Evolutionary conservation across 1,140 invertebrate species (phyloP).

Genomic region (Zaprionus tsacasi): DNA sequence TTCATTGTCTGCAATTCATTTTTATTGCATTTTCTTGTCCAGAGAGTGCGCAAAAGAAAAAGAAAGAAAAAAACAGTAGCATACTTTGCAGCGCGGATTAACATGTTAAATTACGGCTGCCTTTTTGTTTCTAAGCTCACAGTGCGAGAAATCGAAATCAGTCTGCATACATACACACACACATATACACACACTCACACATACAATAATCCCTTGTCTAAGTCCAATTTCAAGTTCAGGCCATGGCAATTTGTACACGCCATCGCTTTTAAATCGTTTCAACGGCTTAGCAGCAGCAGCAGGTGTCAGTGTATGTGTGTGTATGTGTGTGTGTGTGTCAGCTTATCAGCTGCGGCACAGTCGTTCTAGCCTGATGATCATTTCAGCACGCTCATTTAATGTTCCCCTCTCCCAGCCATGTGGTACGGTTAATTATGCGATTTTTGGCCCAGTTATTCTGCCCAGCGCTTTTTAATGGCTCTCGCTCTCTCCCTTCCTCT

Average conservation of each 20-base stretch:
- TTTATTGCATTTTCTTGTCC: constrained; percentile 51
- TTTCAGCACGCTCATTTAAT: constrained; percentile 52
- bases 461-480: constrained; percentile 68
- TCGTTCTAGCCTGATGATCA: constrained; percentile 28
- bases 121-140: constrained; percentile 16
- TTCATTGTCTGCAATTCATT: constrained; percentile 27
- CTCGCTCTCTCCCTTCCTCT: not conserved
- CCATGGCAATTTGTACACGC: constrained; percentile 41
- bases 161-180: not conserved
- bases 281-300: constrained; percentile 41
- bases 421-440: constrained; percentile 70
- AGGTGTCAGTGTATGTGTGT: not conserved
- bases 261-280: constrained; percentile 52
- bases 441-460: constrained; percentile 74
- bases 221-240: constrained; percentile 45
- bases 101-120: constrained; percentile 44
- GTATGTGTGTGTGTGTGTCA: not conserved
- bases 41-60: constrained; percentile 6
- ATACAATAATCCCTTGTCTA: constrained; percentile 15
- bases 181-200: not conserved
- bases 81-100: constrained; percentile 44
- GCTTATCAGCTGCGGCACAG: constrained; percentile 60
- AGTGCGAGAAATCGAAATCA: not conserved
- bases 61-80: constrained; percentile 24
- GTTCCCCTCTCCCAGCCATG: constrained; percentile 23